Evolutionary conservation across 2,888 invertebrate species (phyloP).

Genomic region (Formica aserva): DNA sequence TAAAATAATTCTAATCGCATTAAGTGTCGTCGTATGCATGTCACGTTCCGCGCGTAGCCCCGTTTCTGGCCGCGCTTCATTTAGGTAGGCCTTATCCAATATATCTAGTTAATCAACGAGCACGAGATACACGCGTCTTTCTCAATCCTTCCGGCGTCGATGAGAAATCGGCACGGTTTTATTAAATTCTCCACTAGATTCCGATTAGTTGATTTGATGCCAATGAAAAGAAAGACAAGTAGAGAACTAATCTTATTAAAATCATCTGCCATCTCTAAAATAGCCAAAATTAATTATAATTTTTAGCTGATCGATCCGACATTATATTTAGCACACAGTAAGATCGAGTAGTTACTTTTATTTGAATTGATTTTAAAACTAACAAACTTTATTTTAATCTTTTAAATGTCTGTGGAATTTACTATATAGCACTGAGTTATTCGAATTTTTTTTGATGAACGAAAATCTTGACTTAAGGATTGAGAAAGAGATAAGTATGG

Average conservation of each 20-base stretch:
- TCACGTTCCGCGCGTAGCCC: conserved; percentile 67
- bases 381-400: neutral
- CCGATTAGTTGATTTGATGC: neutral
- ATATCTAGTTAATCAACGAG: conserved; percentile 61
- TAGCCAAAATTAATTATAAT: neutral
- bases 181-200: neutral
- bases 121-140: conserved; percentile 6
- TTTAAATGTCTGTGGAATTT: neutral
- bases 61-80: conserved; percentile 62
- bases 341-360: conserved; percentile 2
- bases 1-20: conserved; percentile 65
- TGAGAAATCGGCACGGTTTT: neutral
- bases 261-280: neutral
- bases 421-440: neutral
- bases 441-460: neutral
- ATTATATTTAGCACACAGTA: neutral
- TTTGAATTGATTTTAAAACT: neutral
- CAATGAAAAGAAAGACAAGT: neutral
- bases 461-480: neutral
- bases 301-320: neutral
- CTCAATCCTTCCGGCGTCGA: neutral
- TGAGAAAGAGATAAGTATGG: conserved; percentile 1
- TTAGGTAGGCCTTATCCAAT: conserved; percentile 78
- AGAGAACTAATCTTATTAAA: neutral
- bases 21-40: conserved; percentile 78